Percentiles rank a stretch among this genome's conserved stretches.
These are phyloP conservation scores for Scaptomyza hsui DNA, from an alignment of 1,140 invertebrate genomes.

Conservation along the genomic window DNA sequence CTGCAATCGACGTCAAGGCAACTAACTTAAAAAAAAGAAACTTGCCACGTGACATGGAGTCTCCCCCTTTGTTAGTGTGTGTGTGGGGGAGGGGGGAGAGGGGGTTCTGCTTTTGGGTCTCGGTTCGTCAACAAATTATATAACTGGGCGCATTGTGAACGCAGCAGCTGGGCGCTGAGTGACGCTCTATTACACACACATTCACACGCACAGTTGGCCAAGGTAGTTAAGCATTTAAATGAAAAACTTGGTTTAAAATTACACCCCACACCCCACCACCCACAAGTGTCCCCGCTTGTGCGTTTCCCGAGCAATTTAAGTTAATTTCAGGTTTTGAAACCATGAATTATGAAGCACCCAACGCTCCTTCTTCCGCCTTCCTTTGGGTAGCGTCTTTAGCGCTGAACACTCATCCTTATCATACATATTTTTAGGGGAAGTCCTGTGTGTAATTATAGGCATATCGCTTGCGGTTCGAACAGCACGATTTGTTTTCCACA, in stretches of 20 bases:
- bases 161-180: conserved; percentile 57
- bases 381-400: conserved; percentile 58
- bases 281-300: conserved; percentile 48
- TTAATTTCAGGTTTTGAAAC: conserved; percentile 68
- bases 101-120: neutral
- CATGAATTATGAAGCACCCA: conserved; percentile 64
- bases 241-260: conserved; percentile 70
- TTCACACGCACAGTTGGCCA: conserved; percentile 69
- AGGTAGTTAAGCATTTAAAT: conserved; percentile 70
- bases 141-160: conserved; percentile 61
- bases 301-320: conserved; percentile 71
- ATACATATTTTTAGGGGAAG: neutral
- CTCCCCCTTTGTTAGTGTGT: too few relatives aligned
- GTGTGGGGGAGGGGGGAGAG: conserved; percentile 7
- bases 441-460: conserved; percentile 51
- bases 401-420: conserved; percentile 66
- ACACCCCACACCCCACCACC: conserved; percentile 27
- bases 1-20: conserved; percentile 28
- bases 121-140: conserved; percentile 63
- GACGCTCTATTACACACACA: conserved; percentile 79
- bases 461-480: conserved; percentile 7
- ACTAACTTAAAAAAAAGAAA: neutral
- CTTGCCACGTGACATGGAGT: conserved; percentile 37
- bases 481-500: conserved; percentile 73
- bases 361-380: neutral